Evolutionary conservation across 2,888 invertebrate species (phyloP), one percentile per base, ranked within the genome.

Genomic region (Scaptodrosophila latifasciaeformis): DNA sequence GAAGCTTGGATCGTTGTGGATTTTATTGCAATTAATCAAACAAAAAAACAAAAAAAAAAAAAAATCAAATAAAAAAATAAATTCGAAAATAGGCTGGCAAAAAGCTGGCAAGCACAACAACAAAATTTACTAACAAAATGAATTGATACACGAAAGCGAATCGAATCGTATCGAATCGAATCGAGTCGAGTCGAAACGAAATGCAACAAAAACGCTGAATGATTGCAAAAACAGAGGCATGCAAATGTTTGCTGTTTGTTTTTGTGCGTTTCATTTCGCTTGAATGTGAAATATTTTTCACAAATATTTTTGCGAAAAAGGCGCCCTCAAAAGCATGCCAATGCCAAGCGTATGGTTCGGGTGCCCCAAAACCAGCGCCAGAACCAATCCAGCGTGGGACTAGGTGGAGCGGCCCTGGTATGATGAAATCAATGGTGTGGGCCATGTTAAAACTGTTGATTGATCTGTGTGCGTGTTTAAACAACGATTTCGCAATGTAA

Each of bases 231-330:
- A 9, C 27, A 27, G 54, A 54, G 54, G 59, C 49, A 67, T 42
- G 58, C 56, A 64, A 70, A 74, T 74, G 67, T 77, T 37, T 37
- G 37, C 17, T 37, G 37, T 37, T 71, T 71, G 75, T 59, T 54
- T 77, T 74, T 74, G 65, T 67, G 62, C 67, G 70, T 70, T 75
- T 66, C 74, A 57, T 56, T 60, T 46, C 61, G 64, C 59, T 77
- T 77, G 70, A 71, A 77, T 77, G 71, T 52, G 62, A 64, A 70
- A 70, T 67, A 67, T 77, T 74, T 69, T 69, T 74, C 47, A 60
- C 75, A 71, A 74, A 65, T 70, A 65, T 62, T 62, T 66, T 59
- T n/a, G n/a, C 44, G 58, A 31, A 64, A 67, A 64, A 59, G n/a
- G n/a, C n/a, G 21, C 65, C 31, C 56, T 74, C 60, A 77, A 71